phyloP scores from a whole-genome alignment of 2,888 invertebrate species.

The Tetheella fluctuosa region DNA sequence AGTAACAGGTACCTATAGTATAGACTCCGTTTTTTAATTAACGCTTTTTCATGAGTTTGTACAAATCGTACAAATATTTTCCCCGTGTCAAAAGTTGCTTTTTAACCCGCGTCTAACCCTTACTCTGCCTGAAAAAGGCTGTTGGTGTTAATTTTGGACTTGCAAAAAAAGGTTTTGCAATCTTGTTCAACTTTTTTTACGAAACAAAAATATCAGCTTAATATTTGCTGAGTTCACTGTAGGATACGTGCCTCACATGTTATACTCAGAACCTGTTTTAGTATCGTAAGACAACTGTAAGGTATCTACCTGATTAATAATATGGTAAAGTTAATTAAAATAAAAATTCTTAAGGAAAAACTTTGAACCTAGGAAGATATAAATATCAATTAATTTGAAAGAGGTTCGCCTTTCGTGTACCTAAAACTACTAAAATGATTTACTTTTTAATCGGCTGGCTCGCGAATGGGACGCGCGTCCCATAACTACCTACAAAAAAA shows the following conservation, averaged over 20 bases:
- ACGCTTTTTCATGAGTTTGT: not conserved
- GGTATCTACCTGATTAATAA: too few species aligned
- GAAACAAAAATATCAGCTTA: constrained; percentile 2
- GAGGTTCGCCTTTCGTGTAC: too few species aligned
- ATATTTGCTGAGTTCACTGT: not conserved
- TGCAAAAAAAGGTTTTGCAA: constrained; percentile 5
- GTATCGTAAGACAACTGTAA: not conserved
- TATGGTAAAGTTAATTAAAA: not conserved
- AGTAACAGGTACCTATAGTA: too few species aligned
- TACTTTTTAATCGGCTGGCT: too few species aligned
- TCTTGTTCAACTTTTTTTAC: not conserved
- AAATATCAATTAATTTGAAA: too few species aligned
- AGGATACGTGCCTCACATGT: not conserved
- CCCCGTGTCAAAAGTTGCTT: constrained; percentile 3
- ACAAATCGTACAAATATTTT: constrained; percentile 9
- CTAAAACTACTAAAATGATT: too few species aligned
- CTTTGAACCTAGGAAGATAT: too few species aligned
- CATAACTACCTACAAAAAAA: too few species aligned
- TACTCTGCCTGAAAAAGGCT: constrained; percentile 2
- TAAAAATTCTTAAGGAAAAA: too few species aligned
- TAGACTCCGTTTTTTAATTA: not conserved
- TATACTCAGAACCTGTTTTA: not conserved
- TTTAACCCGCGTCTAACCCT: constrained; percentile 12
- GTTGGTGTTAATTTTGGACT: constrained; percentile 11
- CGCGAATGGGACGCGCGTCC: too few species aligned